Evolutionary conservation across 2,888 invertebrate species (phyloP).

Genomic region (Drosophila subquinaria): DNA sequence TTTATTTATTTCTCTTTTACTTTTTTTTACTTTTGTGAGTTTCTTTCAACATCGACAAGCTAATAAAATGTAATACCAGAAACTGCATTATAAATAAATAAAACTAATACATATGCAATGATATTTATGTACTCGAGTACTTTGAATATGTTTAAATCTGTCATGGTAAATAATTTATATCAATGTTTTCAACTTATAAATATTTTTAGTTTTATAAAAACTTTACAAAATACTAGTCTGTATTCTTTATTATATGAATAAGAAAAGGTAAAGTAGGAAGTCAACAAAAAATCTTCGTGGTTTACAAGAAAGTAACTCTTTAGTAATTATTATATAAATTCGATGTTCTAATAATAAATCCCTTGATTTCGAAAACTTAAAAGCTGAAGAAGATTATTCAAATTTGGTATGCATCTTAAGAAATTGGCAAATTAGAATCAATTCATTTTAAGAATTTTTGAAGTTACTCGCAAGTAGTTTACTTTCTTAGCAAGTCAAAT

Average conservation of each 20-base stretch:
- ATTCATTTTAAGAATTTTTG: background rate
- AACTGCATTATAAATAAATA: background rate
- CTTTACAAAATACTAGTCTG: too few species aligned
- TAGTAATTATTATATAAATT: too few species aligned
- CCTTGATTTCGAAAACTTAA: too few species aligned
- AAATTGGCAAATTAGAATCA: background rate
- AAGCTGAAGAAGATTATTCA: too few species aligned
- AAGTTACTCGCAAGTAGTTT: background rate
- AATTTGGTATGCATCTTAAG: background rate
- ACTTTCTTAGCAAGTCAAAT: background rate
- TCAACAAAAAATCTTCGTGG: too few species aligned
- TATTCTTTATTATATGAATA: too few species aligned
- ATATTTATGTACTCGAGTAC: background rate
- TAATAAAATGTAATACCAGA: background rate
- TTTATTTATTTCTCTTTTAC: slow-evolving; percentile 10
- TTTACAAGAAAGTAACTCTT: too few species aligned
- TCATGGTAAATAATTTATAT: background rate
- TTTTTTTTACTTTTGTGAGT: slow-evolving; percentile 7
- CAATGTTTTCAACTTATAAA: background rate
- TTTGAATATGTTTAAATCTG: background rate
- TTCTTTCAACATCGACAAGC: slow-evolving; percentile 9
- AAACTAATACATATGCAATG: background rate
- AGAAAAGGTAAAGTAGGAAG: too few species aligned
- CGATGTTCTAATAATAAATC: too few species aligned
- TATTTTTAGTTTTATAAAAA: background rate